Conservation (phyloP, 2,113 vertebrate genomes). For the Ammodramus savannarum region DNA sequence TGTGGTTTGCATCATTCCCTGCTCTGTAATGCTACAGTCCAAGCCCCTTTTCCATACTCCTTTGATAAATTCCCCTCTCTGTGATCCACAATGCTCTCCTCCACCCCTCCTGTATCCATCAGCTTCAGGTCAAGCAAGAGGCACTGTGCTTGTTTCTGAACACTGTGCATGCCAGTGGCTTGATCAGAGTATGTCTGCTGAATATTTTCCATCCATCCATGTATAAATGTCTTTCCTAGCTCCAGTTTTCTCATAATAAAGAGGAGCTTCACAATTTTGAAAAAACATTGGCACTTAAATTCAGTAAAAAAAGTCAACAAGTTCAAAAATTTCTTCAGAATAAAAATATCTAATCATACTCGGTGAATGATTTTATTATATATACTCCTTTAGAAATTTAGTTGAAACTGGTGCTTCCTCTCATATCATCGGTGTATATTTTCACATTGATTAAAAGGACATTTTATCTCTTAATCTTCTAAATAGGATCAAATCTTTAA, state of each 20-base stretch:
- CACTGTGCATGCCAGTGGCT: neutral
- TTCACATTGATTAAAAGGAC: neutral
- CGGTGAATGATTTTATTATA: neutral
- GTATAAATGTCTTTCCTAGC: neutral
- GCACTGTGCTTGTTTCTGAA: neutral
- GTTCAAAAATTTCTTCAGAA: neutral
- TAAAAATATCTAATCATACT: neutral
- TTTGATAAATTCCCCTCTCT: conserved; percentile 25
- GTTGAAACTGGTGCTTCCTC: neutral
- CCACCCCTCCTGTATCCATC: neutral
- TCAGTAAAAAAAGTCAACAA: neutral
- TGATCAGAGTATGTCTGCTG: neutral
- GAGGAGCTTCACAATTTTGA: neutral
- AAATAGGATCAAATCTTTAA: neutral
- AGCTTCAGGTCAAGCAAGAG: conserved; percentile 27
- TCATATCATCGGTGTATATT: neutral
- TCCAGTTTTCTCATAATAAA: neutral
- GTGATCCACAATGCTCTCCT: neutral
- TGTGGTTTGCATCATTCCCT: conserved; percentile 37
- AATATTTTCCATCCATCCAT: neutral
- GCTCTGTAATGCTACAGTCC: neutral
- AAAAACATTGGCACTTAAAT: neutral
- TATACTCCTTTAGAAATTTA: neutral
- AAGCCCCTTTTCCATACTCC: neutral
- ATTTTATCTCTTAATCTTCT: neutral